A percentile compares a stretch with the other conserved stretches of the same genome.
Conservation (phyloP, 2,888 invertebrate species). For the Ectemnius lituratus region DNA sequence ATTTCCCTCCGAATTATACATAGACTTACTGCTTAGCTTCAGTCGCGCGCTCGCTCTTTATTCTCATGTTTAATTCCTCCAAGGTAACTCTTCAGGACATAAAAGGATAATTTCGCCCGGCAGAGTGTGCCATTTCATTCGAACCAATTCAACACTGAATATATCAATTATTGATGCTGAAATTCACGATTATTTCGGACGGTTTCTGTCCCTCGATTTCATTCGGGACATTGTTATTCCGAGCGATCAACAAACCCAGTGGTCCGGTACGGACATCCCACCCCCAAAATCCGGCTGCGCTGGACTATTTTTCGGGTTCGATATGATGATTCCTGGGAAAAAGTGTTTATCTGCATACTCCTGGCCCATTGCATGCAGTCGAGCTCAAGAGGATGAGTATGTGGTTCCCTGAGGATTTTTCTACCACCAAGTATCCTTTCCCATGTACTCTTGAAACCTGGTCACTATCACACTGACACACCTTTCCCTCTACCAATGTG, state of each 20-base stretch:
- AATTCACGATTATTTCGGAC: background rate
- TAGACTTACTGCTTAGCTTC: background rate
- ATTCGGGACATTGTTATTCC: conserved; percentile 9
- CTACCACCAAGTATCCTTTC: conserved; percentile 17
- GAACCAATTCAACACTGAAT: background rate
- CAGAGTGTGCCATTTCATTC: background rate
- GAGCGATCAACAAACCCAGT: conserved; percentile 14
- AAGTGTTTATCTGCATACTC: conserved; percentile 41
- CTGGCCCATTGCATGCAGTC: conserved; percentile 1
- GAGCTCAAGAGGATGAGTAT: background rate
- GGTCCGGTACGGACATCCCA: background rate
- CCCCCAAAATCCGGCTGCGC: conserved; percentile 16
- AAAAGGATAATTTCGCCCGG: background rate
- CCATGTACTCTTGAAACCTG: background rate
- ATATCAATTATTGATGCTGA: background rate
- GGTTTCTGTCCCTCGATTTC: background rate
- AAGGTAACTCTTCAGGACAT: background rate
- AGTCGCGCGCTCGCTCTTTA: background rate
- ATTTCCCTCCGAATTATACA: conserved; percentile 21
- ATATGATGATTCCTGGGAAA: conserved; percentile 30
- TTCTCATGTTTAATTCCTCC: no score
- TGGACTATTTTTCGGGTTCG: conserved; percentile 22
- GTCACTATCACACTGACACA: background rate
- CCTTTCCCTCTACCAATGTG: no score
- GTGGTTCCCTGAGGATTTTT: background rate